Percentiles rank a stretch among this genome's conserved stretches.
These are phyloP conservation scores for Nasonia longicornis DNA, from an alignment of 1,140 invertebrate species.

Conservation along the genomic window DNA sequence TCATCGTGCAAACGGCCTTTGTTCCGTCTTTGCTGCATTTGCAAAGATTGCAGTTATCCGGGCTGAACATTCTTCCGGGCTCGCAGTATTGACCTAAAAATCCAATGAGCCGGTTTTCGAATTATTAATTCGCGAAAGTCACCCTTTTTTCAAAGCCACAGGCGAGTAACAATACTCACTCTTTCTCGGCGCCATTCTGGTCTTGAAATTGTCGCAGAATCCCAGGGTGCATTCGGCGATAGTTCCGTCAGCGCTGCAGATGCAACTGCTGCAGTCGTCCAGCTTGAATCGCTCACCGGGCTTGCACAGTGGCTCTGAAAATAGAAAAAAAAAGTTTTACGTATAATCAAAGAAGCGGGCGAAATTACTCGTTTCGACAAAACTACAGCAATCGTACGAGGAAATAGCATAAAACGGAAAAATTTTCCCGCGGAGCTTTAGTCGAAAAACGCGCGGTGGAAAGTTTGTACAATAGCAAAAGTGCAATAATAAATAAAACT, in stretches of 20 bases:
- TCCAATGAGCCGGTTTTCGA: not conserved
- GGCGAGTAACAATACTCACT: not conserved
- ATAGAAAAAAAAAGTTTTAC: not conserved
- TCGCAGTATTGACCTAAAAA: not conserved
- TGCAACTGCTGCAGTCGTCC: slow-evolving; percentile 2
- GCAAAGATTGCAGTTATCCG: slow-evolving; percentile 7
- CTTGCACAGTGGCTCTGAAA: not conserved
- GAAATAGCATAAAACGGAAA: too few species aligned
- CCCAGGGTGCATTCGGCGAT: not conserved
- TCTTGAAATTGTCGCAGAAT: not conserved
- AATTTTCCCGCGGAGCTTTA: not conserved
- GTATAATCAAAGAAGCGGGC: not conserved
- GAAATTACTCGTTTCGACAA: not conserved
- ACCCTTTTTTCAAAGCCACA: too few species aligned
- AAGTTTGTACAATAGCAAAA: slow-evolving; percentile 2
- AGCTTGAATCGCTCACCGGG: not conserved
- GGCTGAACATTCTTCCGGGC: not conserved
- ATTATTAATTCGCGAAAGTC: too few species aligned
- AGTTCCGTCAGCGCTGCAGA: not conserved
- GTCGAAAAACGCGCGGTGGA: not conserved
- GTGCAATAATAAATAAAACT: slow-evolving; percentile 23
- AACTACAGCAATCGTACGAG: not conserved
- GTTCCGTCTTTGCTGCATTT: not conserved
- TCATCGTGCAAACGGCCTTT: not conserved
- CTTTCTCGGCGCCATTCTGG: not conserved